Evolutionary conservation across 2,888 invertebrate genomes (phyloP).

Genomic region (Blomia tropicalis): DNA sequence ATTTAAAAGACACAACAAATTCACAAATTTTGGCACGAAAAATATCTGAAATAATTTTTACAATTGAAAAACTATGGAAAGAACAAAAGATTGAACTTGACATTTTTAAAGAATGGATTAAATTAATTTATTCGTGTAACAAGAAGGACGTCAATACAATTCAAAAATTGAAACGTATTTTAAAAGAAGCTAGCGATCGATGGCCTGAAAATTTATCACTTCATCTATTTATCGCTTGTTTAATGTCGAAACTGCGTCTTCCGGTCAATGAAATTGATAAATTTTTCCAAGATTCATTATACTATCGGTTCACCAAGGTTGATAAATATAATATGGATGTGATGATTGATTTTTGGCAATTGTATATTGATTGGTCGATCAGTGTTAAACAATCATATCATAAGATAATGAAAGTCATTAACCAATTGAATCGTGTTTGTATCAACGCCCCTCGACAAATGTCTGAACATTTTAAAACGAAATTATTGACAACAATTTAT

Average conservation of each 20-base stretch:
- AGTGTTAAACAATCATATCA: not conserved
- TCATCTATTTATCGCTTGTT: constrained; percentile 13
- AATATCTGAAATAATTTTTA: constrained; percentile 13
- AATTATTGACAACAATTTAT: constrained; percentile 11
- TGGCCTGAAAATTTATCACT: constrained; percentile 15
- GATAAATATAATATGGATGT: not conserved
- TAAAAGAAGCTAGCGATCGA: constrained; percentile 16
- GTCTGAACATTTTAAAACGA: constrained; percentile 13
- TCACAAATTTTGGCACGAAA: not conserved
- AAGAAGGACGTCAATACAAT: constrained; percentile 2
- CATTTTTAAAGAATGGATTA: constrained; percentile 21
- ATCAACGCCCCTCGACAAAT: not conserved
- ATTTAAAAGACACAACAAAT: not conserved
- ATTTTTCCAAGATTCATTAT: constrained; percentile 9
- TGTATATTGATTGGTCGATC: constrained; percentile 19
- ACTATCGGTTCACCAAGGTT: not conserved
- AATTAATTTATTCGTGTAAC: constrained; percentile 6
- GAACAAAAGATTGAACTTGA: not conserved
- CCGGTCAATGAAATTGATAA: constrained; percentile 15
- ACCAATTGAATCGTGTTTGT: constrained; percentile 4
- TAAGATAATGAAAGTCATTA: constrained; percentile 14
- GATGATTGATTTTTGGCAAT: constrained; percentile 19
- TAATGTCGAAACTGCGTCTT: constrained; percentile 16
- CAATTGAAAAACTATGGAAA: constrained; percentile 19
- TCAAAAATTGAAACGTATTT: constrained; percentile 13